Percentiles rank a stretch among this genome's conserved stretches.
These are phyloP conservation scores for Drosophila bifasciata DNA, from an alignment of 1,140 invertebrate species.

Conservation along the genomic window DNA sequence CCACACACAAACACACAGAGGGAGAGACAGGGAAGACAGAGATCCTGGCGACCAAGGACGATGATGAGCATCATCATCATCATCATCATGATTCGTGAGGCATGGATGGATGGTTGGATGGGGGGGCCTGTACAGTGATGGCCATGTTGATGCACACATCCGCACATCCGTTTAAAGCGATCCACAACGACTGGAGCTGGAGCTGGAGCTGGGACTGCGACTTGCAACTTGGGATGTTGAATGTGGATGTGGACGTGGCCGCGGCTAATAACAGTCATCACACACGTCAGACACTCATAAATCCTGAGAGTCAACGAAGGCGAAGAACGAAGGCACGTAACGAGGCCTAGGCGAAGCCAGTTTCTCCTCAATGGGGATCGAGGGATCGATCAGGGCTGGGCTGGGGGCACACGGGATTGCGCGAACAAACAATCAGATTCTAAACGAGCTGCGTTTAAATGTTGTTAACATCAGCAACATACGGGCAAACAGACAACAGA, in stretches of 20 bases:
- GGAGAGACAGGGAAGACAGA: background rate
- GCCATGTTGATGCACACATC: slow-evolving; percentile 45
- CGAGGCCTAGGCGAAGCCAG: slow-evolving; percentile 31
- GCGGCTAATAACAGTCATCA: slow-evolving; percentile 83
- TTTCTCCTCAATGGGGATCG: background rate
- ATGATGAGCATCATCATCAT: slow-evolving; percentile 23
- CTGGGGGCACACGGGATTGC: background rate
- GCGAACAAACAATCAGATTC: slow-evolving; percentile 60
- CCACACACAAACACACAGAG: background rate
- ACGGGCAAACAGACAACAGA: background rate
- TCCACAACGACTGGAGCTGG: slow-evolving; percentile 11
- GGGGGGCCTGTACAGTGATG: slow-evolving; percentile 13
- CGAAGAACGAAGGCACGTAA: slow-evolving; percentile 41
- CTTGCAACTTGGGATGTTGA: slow-evolving; percentile 24
- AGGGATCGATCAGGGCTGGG: background rate
- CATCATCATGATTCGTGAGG: slow-evolving; percentile 16
- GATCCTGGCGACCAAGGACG: slow-evolving; percentile 29
- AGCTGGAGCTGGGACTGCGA: slow-evolving; percentile 7
- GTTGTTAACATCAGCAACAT: slow-evolving; percentile 71
- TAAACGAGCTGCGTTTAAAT: slow-evolving; percentile 81
- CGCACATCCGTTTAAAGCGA: slow-evolving; percentile 66
- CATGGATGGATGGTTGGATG: slow-evolving; percentile 7
- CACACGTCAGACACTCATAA: slow-evolving; percentile 83
- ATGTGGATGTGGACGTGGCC: slow-evolving; percentile 42
- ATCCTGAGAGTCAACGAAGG: slow-evolving; percentile 81